Base-by-base conservation (phyloP, 2,797 vertebrate species). In the Sylvia borin region DNA sequence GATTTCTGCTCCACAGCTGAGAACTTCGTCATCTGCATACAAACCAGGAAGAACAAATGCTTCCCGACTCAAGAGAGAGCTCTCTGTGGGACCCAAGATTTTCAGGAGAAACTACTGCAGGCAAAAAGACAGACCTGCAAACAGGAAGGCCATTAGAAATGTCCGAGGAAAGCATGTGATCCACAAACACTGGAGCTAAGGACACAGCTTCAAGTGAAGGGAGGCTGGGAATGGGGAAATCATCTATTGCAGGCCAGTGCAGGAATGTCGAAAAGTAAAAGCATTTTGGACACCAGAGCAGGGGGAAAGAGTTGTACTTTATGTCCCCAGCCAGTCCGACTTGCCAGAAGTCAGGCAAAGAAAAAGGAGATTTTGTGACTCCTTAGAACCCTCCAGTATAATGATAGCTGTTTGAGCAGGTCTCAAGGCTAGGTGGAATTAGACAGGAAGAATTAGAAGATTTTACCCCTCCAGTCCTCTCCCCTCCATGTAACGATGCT, bases 1-100 rank as follows among this genome's bases (percentile, higher is more conserved):
- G 27, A 79, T 24, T 95, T 85, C 38, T 72, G 34, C 72, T 90
- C 20, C 60, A 34, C 64, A 70, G 60, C 72, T 90, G 79, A 90
- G 68, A 76, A 58, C 34, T 93, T 77, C 79, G 85, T 34, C 85
- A 82, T 50, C 71, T 55, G 32, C 16, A 42, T 6, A 10, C 1
- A 2, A 88, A 62, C 10, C 1, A 2, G 36, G 55, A 80, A 91
- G n/a, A 8, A 62, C 27, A 76, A 90, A 72, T 0, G 0, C n/a
- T 88, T 83, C 55, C 83, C 83, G 55, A 31, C 53, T 66, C 0
- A 0, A 88, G 31, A 65, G 26, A 45, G 27, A 62, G 10, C 5
- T 77, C 65, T 91, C 65, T 6, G 4, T 3, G 8, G 65, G 43
- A 80, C 80, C 6, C 70, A 55, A 13, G 65, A 54, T 47, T 70